Evolutionary conservation across 2,888 invertebrate genomes (phyloP), one percentile per base, ranked within the genome.

Genomic region (Synanthedon tipuliformis): DNA sequence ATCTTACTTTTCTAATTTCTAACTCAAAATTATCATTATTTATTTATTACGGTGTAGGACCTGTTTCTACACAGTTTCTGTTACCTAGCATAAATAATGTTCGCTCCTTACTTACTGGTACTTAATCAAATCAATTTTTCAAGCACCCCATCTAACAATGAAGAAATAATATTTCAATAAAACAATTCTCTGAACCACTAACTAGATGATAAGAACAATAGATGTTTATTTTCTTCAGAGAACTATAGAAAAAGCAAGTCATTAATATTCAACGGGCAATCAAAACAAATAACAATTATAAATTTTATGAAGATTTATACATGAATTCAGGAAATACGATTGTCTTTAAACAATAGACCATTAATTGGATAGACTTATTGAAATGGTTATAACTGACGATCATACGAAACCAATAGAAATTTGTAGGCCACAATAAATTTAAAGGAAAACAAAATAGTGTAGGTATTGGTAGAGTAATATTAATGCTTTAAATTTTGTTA

Each of bases 161-260:
- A 64, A 59, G 61, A 61, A 65, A 70, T 68, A 66, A 70, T 70
- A 71, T 71, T 71, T 69, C 58, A 68, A 69, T 73, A 68, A 63
- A 66, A 66, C 61, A 66, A 60, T 60, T 50, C 58, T 64, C 64
- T 59, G 63, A 23, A 23, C 23, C 23, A 4, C 23, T 27, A 27
- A 4, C 27, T 27, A 27, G 27, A 34, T 60, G 66, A 66, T 58
- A 58, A 60, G 51, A 51, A 70, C 68, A 71, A 71, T 70, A 56
- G 62, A 50, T 59, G 57, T 58, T 59, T 55, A 53, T 51, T 54
- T 50, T 55, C 57, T 56, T 58, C 56, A 60, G 55, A 56, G 56
- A 50, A 53, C 53, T 18, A 53, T 48, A 12, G 48, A 52, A 52
- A 57, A 53, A 56, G 51, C 50, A 53, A 54, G 23, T 23, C 11